Percentiles rank a stretch among this genome's conserved stretches.
These are phyloP conservation scores for Tokudaia tokunoshimensis DNA, from an alignment of 2,797 vertebrate species.

Conservation along the genomic window DNA sequence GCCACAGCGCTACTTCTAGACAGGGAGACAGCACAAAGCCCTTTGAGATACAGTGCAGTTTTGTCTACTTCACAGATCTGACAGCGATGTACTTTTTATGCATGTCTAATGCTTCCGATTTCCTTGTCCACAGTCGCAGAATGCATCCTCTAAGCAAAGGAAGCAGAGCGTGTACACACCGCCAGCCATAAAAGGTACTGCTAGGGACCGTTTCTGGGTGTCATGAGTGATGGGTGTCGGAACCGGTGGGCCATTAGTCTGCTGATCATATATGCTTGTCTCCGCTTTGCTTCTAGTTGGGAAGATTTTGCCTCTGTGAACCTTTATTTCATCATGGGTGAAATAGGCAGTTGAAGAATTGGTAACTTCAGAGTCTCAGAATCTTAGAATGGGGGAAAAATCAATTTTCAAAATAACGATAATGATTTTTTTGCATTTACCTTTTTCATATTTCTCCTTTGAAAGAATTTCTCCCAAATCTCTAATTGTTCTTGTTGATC, in stretches of 20 bases:
- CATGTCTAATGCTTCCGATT: conserved; percentile 59
- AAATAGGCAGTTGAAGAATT: background rate
- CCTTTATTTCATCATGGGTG: background rate
- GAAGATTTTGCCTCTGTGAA: background rate
- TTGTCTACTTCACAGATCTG: background rate
- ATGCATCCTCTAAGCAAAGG: conserved; percentile 92
- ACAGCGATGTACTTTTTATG: background rate
- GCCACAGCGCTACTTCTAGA: background rate
- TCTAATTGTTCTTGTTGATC: background rate
- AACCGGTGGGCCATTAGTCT: fast-evolving
- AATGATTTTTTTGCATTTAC: conserved; percentile 9
- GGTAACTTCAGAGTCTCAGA: background rate
- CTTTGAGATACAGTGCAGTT: background rate
- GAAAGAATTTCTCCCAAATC: conserved; percentile 5
- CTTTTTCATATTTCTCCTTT: background rate
- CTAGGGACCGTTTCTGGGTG: conserved; percentile 75
- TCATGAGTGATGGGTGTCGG: conserved; percentile 13
- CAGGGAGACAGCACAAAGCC: background rate
- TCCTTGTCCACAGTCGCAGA: conserved; percentile 87
- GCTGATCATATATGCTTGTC: background rate
- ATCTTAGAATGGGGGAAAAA: conserved; percentile 1
- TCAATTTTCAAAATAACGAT: conserved; percentile 37
- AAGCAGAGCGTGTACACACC: conserved; percentile 94
- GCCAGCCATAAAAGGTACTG: conserved; percentile 94
- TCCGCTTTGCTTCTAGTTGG: background rate